phyloP scores from a whole-genome alignment of 2,113 vertebrate species.

The Rhea americana region DNA sequence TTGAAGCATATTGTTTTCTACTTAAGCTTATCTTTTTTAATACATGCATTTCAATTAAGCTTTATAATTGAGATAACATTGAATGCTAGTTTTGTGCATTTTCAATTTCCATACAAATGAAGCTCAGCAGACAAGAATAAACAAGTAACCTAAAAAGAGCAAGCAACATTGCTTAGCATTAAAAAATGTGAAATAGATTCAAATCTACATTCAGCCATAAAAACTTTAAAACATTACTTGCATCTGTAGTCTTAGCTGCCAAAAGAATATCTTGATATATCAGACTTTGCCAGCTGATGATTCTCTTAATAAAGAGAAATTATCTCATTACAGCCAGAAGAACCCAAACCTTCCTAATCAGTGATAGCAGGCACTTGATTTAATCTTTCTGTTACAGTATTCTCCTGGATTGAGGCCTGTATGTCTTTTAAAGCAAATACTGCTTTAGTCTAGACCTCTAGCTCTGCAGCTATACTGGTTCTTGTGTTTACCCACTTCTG shows the following conservation, averaged over 20 bases:
- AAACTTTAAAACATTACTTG: not conserved
- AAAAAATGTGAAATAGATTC: not conserved
- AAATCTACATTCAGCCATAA: not conserved
- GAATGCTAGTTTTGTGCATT: not conserved
- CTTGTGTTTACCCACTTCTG: not conserved
- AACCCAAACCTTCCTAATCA: not conserved
- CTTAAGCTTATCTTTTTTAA: not conserved
- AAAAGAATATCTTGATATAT: not conserved
- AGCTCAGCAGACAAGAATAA: slow-evolving; percentile 22
- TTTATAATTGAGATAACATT: not conserved
- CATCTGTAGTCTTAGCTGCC: not conserved
- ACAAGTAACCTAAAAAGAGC: not conserved
- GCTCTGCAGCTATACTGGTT: not conserved
- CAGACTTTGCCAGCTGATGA: not conserved
- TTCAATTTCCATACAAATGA: slow-evolving; percentile 23
- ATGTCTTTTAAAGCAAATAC: not conserved
- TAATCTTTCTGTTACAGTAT: not conserved
- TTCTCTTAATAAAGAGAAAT: not conserved
- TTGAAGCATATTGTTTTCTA: not conserved
- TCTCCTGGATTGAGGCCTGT: not conserved
- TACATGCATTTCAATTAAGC: not conserved
- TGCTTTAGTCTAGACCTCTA: not conserved
- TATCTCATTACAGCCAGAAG: not conserved
- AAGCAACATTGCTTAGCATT: not conserved
- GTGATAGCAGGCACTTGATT: not conserved